phyloP scores from a whole-genome alignment of 2,113 vertebrate genomes.

The Tretioscincus oriximinensis region DNA sequence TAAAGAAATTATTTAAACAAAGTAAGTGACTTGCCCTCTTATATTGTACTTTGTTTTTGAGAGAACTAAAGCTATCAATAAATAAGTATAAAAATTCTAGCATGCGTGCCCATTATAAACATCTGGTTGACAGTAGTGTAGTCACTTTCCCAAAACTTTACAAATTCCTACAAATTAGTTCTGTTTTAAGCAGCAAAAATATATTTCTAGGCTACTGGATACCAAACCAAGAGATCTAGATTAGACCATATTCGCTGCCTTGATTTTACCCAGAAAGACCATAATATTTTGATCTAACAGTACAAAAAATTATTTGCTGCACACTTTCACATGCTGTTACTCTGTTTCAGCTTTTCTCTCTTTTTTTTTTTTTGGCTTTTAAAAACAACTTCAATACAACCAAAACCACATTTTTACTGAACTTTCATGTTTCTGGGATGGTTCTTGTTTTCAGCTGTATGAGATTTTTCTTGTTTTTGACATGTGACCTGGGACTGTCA shows the following conservation, averaged over 20 bases:
- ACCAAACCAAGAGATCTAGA: background rate
- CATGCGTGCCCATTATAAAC: background rate
- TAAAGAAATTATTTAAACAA: conserved; percentile 33
- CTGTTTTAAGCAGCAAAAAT: conserved; percentile 3
- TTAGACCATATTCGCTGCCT: background rate
- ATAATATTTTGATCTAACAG: background rate
- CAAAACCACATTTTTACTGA: background rate
- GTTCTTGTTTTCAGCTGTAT: background rate
- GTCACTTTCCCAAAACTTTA: accelerated
- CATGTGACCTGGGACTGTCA: conserved; percentile 26
- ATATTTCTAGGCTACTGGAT: background rate
- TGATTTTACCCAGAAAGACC: background rate
- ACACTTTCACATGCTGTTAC: background rate
- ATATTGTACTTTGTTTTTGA: conserved; percentile 11
- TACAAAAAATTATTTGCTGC: background rate
- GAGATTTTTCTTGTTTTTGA: background rate
- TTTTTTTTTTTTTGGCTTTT: background rate
- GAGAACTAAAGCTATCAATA: conserved; percentile 1
- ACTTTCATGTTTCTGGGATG: accelerated
- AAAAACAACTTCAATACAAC: background rate
- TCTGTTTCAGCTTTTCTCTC: background rate
- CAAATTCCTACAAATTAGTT: background rate
- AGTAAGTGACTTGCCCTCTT: conserved; percentile 53
- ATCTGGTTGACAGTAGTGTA: background rate
- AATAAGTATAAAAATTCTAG: background rate